Evolutionary conservation across 2,888 invertebrate genomes (phyloP), one percentile per base, ranked within the genome.

Genomic region (Hirudinaria manillensis): DNA sequence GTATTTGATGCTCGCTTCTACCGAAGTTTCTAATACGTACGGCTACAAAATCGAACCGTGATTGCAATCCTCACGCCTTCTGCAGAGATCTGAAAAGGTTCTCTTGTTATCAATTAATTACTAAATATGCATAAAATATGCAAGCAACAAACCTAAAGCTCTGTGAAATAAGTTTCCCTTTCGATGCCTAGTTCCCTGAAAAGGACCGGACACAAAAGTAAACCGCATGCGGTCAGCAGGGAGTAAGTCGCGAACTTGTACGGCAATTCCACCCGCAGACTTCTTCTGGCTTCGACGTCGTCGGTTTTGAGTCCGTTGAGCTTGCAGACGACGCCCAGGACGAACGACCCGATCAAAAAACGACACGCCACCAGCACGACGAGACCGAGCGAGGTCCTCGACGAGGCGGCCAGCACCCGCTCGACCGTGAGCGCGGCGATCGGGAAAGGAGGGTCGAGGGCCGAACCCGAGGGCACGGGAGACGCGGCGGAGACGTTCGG

Each of bases 221-320:
- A 88, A 0, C 91, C 90, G 84, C 90, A 91, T 80, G 93, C 89
- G 0, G 94, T 93, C 67, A 94, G 90, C 82, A 90, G 88, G 6
- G 89, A 89, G 83, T 91, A 94, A 36, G 91, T 90, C 77, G 93
- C 87, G 85, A 91, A 94, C 83, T 93, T 93, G 82, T 91, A 91
- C 77, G 91, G 89, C 79, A 93, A 88, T 83, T 94, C 94, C 0
- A 93, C 90, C 67, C 21, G 3, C 13, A 67, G 13, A 32, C 67
- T 67, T 67, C 29, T 67, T 21, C 67, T 21, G 29, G 29, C 67
- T 6, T 3, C 67, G 10, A 24, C 55, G 53, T 27, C 55, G 38
- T 21, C 24, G 27, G 16, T 13, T n/a, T 70, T 45, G 21, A 2
- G 6, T 21, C 70, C 51, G 38, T n/a, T 19, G 24, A 72, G 27